phyloP scores from a whole-genome alignment of 2,113 vertebrate genomes.

The Callipepla squamata region DNA sequence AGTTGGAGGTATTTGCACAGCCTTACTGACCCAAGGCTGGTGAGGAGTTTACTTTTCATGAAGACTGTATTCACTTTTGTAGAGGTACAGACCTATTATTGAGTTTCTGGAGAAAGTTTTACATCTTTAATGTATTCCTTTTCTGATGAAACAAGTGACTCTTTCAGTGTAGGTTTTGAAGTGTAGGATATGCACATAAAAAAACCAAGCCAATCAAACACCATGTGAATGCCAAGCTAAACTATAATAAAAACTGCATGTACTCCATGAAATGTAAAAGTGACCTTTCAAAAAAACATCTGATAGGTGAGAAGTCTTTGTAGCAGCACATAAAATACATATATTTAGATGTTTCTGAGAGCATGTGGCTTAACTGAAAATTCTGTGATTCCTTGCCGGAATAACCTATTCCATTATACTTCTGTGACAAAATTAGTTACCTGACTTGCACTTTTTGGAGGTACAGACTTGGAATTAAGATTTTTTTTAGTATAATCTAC shows the following conservation, averaged over 20 bases:
- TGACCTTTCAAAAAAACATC: not conserved
- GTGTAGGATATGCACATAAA: not conserved
- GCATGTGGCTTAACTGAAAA: not conserved
- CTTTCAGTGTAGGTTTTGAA: not conserved
- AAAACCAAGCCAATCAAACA: not conserved
- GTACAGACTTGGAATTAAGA: not conserved
- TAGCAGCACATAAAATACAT: not conserved
- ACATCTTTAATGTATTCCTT: slow-evolving; percentile 46
- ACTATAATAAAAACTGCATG: not conserved
- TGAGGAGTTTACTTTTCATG: slow-evolving; percentile 43
- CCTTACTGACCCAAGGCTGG: not conserved
- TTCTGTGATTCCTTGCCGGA: not conserved
- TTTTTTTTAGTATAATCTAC: not conserved
- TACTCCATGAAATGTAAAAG: not conserved
- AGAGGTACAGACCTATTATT: slow-evolving; percentile 28
- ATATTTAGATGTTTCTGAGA: not conserved
- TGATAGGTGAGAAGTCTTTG: not conserved
- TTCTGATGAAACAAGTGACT: not conserved
- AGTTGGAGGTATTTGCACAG: not conserved
- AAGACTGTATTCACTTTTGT: slow-evolving; percentile 55
- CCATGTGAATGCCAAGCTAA: not conserved
- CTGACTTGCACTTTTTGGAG: not conserved
- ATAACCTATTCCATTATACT: not conserved
- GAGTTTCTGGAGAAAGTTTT: slow-evolving; percentile 8
- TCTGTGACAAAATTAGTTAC: not conserved